Base-by-base conservation (phyloP, 92 coral and sea anemone species). In the Virgularia gustaviana region DNA sequence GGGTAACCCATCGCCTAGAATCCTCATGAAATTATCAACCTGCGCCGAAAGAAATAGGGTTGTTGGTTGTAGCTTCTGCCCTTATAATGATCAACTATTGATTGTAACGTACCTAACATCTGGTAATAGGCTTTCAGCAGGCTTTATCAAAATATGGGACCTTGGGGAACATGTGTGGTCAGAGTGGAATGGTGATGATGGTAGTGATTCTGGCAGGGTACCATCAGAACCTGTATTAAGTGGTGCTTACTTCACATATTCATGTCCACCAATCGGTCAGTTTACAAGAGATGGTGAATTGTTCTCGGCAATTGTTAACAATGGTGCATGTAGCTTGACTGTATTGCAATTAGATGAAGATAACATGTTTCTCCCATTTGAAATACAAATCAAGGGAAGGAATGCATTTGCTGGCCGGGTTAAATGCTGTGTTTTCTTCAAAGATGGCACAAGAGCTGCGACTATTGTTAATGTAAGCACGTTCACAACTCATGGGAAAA, bases 71-170 rank as follows among this genome's bases (percentile, higher is more conserved):
- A 11, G 58, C 28, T 52, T 52, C 28, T 52, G 58, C 28, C 58
- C 58, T 6, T 10, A 11, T 3, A 33, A 52, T 15, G 58, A 52
- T 52, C 23, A 52, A 29, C 6, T 52, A n/a, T 52, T 52, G 30
- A 15, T n/a, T n/a, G n/a, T 47, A 15, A 52, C 30, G 6, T 29
- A 22, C 13, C 31, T 11, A 22, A 33, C 30, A 52, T 22, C 3
- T 52, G 30, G 2, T 3, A 22, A 15, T 15, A 33, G 31, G 3
- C 6, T 33, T 6, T 22, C 58, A 63, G 95, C 95, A 2, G 96
- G 96, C 22, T 90, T 84, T 49, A 86, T 90, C 0, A 90, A 90
- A 41, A 77, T 87, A 28, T 88, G 96, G 96, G 87, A 86, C 70
- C 67, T 86, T 43, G 27, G 42, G 29, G 57, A 57, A 38, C 64